phyloP scores from a whole-genome alignment of 2,113 vertebrate species.

The Zeus faber region DNA sequence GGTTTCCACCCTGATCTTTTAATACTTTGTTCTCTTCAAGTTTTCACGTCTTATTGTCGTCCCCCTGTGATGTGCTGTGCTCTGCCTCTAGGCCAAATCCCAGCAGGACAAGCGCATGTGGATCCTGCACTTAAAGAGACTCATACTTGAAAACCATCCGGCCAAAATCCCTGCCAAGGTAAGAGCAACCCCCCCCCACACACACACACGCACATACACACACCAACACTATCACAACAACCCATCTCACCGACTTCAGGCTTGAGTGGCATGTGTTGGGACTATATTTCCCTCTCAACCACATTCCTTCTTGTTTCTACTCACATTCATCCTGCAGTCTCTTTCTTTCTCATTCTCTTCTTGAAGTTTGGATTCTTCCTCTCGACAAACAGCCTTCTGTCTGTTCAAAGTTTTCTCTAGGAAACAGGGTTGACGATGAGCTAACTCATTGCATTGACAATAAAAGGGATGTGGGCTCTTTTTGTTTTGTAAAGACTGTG shows the following conservation, averaged over 20 bases:
- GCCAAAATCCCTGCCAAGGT: constrained; percentile 99
- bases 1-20: constrained; percentile 24
- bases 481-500: constrained; percentile 2
- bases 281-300: constrained; percentile 6
- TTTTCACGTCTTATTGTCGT: constrained; percentile 17
- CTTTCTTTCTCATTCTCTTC: constrained; percentile 1
- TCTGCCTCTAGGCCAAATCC: constrained; percentile 84
- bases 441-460: constrained; percentile 9
- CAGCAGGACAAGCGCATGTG: constrained; percentile 97
- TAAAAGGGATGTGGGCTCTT: neutral
- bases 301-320: neutral
- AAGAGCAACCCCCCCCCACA: constrained; percentile 22
- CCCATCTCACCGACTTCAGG: neutral
- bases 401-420: too few species aligned
- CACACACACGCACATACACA: neutral
- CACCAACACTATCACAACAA: neutral
- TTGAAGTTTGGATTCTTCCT: too few species aligned
- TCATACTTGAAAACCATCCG: constrained; percentile 97
- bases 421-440: constrained; percentile 9
- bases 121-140: constrained; percentile 94
- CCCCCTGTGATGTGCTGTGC: constrained; percentile 31
- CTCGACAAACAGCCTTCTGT: too few species aligned
- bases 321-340: constrained; percentile 12
- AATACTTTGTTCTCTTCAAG: constrained; percentile 18
- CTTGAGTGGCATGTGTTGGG: constrained; percentile 24